These are phyloP conservation scores for Lutjanus argentimaculatus DNA, from an alignment of 2,797 vertebrate species.

Conservation along the genomic window DNA sequence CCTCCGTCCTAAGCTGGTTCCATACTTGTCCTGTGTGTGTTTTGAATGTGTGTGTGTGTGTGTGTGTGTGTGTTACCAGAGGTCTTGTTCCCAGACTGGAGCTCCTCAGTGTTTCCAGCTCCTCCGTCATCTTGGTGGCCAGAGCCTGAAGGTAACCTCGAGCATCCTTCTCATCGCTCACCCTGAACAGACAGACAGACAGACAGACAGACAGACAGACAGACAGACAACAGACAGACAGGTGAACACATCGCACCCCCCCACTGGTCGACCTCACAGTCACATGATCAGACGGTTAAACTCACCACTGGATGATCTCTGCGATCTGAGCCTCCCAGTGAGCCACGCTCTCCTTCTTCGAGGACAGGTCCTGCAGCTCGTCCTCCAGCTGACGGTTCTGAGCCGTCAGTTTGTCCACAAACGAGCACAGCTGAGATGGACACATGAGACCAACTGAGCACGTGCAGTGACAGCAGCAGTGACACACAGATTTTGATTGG, in stretches of 20 bases:
- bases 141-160: slow-evolving; percentile 96
- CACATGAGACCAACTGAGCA: background rate
- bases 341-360: slow-evolving; percentile 95
- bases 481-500: background rate
- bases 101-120: slow-evolving; percentile 92
- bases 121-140: slow-evolving; percentile 98
- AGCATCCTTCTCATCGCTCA: slow-evolving; percentile 98
- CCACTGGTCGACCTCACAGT: background rate
- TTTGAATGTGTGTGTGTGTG: background rate
- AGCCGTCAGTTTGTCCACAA: slow-evolving; percentile 93
- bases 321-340: slow-evolving; percentile 99
- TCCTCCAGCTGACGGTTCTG: slow-evolving; percentile 96
- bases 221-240: background rate
- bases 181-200: slow-evolving; percentile 83
- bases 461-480: background rate
- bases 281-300: background rate
- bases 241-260: accelerated
- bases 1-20: background rate
- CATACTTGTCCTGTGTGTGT: background rate
- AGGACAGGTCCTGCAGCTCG: slow-evolving; percentile 92
- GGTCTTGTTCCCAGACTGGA: slow-evolving; percentile 93
- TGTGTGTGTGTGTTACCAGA: slow-evolving; percentile 84
- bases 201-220: background rate
- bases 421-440: slow-evolving; percentile 89
- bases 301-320: slow-evolving; percentile 98